Evolutionary conservation across 2,113 vertebrate species (phyloP), one percentile per base, ranked within the genome.

Genomic region (Pelusios castaneus): DNA sequence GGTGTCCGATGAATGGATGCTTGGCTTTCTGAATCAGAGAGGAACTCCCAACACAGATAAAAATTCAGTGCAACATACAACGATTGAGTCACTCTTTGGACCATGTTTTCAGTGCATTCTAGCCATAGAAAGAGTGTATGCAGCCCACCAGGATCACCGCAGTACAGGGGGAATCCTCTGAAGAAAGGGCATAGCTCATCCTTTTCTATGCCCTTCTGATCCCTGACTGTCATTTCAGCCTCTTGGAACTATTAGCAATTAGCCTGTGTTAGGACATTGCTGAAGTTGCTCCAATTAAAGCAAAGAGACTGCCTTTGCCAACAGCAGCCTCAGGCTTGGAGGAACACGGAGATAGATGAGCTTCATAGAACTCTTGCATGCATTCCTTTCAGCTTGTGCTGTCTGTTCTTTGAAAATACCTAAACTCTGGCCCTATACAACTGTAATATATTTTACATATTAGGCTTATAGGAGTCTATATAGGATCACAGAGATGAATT

Each of bases 401-500:
- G 58, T 75, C 29, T 16, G 58, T 83, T 91, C 6, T 70, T 83
- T 51, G 82, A 88, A 89, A 55, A 89, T 89, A 79, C 60, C 85
- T 63, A 80, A 56, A 34, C 56, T 93, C 70, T 85, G 84, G 45
- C 56, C 9, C 47, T 83, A 52, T 0, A 0, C 60, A 31, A 90
- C 73, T 89, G 85, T 89, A 38, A 85, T 81, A 79, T 1, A 91
- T 85, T 89, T 95, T 91, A 96, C 47, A 4, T 87, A 82, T 90
- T 85, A 91, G 88, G 92, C 49, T 73, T 63, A 9, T 77, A 90
- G 1, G 25, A 73, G 51, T 96, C 95, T 88, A 13, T 5, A 60
- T 91, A 91, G 96, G 84, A 60, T 85, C 88, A 80, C 80, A 95
- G 88, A 87, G 94, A 93, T 38, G 87, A 94, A 96, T 87, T 87